These are phyloP conservation scores for Willowsia nigromaculata DNA, from an alignment of 2,888 invertebrate genomes.

Conservation along the genomic window DNA sequence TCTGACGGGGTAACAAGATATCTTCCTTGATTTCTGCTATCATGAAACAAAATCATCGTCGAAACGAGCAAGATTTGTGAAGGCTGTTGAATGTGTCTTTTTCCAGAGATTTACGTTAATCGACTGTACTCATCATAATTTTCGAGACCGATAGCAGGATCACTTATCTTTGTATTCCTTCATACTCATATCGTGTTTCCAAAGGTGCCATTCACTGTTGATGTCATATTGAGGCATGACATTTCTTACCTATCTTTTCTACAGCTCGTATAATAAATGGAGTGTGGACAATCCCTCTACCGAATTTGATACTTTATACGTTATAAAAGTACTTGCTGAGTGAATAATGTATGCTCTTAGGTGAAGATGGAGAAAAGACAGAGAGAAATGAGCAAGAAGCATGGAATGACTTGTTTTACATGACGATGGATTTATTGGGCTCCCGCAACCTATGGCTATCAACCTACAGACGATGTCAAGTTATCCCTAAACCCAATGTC, in stretches of 20 bases:
- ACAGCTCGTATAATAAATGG: too few species aligned
- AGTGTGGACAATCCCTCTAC: too few species aligned
- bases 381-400: not conserved
- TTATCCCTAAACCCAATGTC: too few species aligned
- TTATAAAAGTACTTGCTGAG: not conserved
- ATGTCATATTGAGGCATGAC: too few species aligned
- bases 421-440: constrained; percentile 23
- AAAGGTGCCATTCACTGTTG: not conserved
- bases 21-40: not conserved
- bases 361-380: constrained; percentile 42
- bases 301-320: not conserved
- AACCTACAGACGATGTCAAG: not conserved
- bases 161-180: not conserved
- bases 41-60: constrained; percentile 1
- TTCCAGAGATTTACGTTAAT: constrained; percentile 37
- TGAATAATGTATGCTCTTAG: not conserved
- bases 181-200: not conserved
- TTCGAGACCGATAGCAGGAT: not conserved
- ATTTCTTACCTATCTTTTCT: too few species aligned
- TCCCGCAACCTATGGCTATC: not conserved
- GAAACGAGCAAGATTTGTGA: not conserved
- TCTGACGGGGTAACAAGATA: constrained; percentile 32
- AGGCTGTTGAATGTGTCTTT: not conserved
- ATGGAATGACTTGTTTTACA: constrained; percentile 52
- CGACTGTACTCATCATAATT: constrained; percentile 42